phyloP scores from a whole-genome alignment of 2,888 invertebrate species.

The Cephalotes varians region DNA sequence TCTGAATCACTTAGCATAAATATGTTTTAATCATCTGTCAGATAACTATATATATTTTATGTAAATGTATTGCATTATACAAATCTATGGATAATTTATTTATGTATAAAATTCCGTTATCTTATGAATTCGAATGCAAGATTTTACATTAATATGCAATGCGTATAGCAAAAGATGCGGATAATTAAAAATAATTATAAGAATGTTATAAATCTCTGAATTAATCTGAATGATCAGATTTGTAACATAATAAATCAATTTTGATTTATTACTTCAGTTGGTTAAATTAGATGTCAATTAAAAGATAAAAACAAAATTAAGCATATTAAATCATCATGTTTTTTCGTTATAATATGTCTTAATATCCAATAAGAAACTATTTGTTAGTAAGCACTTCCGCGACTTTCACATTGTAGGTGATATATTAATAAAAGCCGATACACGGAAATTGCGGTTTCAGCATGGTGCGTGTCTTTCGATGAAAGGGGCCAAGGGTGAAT shows the following conservation, averaged over 20 bases:
- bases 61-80: slow-evolving; percentile 18
- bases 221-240: neutral
- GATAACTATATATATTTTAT: slow-evolving; percentile 28
- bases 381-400: neutral
- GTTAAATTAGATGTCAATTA: neutral
- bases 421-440: slow-evolving; percentile 58
- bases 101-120: slow-evolving; percentile 13
- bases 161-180: neutral
- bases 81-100: slow-evolving; percentile 2
- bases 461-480: slow-evolving; percentile 56
- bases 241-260: neutral
- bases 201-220: neutral
- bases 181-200: neutral
- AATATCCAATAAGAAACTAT: neutral
- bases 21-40: slow-evolving; percentile 24
- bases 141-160: neutral
- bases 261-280: neutral
- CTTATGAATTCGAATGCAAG: slow-evolving; percentile 13
- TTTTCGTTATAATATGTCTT: neutral
- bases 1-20: slow-evolving; percentile 17
- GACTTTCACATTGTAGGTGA: slow-evolving; percentile 11
- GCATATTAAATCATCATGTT: neutral
- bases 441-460: slow-evolving; percentile 61
- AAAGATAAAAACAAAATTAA: neutral
- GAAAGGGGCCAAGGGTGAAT: slow-evolving; percentile 66